Percentiles rank a stretch among this genome's conserved stretches.
phyloP scores from a whole-genome alignment of 2,113 vertebrate species.

The Laterallus jamaicensis region DNA sequence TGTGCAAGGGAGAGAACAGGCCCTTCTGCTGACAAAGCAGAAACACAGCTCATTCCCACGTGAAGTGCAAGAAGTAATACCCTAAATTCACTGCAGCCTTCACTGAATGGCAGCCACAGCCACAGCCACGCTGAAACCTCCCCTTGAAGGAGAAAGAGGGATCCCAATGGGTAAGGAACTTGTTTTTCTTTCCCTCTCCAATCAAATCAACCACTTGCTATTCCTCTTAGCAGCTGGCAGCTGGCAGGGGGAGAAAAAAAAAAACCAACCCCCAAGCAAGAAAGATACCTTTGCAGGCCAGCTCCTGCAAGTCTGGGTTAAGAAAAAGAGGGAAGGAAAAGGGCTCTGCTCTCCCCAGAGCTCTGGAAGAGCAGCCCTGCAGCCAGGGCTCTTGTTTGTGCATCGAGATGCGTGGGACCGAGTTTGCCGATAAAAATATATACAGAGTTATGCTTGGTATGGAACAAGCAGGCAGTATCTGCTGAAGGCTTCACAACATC shows the following conservation, averaged over 20 bases:
- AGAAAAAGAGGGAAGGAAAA: neutral
- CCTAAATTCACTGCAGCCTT: neutral
- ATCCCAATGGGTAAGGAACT: accelerated
- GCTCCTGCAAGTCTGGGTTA: neutral
- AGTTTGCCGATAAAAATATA: constrained; percentile 67
- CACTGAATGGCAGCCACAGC: neutral
- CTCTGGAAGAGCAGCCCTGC: neutral
- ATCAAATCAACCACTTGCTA: neutral
- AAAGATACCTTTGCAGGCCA: neutral
- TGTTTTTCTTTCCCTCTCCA: neutral
- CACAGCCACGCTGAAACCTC: accelerated
- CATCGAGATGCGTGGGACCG: constrained; percentile 47
- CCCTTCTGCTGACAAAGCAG: constrained; percentile 58
- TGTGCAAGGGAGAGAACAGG: neutral
- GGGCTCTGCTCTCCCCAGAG: neutral
- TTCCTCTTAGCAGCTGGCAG: neutral
- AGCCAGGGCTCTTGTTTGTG: neutral
- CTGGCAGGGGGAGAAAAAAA: neutral
- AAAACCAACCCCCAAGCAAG: too few relatives aligned
- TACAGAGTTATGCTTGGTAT: constrained; percentile 62
- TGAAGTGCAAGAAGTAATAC: neutral
- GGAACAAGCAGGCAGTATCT: constrained; percentile 49
- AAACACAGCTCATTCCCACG: neutral
- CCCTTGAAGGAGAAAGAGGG: accelerated
- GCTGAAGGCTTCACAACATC: constrained; percentile 49